A percentile compares a stretch with the other conserved stretches of the same genome.
Conservation (phyloP, 2,113 vertebrate species). For the Seriola rivoliana region DNA sequence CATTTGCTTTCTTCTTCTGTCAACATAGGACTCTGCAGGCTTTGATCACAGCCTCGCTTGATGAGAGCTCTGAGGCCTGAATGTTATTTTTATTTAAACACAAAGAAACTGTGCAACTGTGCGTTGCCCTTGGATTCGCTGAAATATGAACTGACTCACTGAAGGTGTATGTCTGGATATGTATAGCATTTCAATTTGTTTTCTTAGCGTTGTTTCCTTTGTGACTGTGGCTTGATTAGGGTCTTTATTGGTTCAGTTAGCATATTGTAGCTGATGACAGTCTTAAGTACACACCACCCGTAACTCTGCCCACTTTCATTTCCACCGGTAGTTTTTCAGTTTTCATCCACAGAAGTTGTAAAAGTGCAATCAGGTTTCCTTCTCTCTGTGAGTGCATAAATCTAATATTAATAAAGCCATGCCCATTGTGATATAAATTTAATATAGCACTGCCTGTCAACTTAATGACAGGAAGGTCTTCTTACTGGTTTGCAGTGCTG, state of each 20-base stretch:
- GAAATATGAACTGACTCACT: conserved; percentile 12
- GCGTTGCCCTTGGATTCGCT: conserved; percentile 26
- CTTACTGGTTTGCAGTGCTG: conserved; percentile 57
- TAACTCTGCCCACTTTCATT: conserved; percentile 10
- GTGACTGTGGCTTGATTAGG: conserved; percentile 11
- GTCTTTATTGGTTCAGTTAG: conserved; percentile 23
- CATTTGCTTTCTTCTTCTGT: conserved; percentile 51
- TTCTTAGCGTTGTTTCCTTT: conserved; percentile 3
- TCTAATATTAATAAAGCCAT: conserved; percentile 71
- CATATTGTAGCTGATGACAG: conserved; percentile 23
- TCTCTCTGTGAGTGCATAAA: conserved; percentile 64
- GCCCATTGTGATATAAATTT: conserved; percentile 66
- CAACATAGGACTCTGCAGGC: conserved; percentile 3
- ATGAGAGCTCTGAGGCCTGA: conserved; percentile 31
- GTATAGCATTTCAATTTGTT: not conserved
- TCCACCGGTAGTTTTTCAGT: conserved; percentile 46
- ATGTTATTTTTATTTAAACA: conserved; percentile 42
- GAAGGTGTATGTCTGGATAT: not conserved
- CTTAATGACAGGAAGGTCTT: conserved; percentile 57
- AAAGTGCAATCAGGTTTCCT: conserved; percentile 59
- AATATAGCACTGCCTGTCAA: conserved; percentile 61
- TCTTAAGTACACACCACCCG: not conserved
- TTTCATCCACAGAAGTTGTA: conserved; percentile 54
- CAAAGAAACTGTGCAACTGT: not conserved
- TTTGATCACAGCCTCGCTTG: conserved; percentile 45